phyloP scores from a whole-genome alignment of 2,888 invertebrate species.

The Hydrotaea diabolus region DNA sequence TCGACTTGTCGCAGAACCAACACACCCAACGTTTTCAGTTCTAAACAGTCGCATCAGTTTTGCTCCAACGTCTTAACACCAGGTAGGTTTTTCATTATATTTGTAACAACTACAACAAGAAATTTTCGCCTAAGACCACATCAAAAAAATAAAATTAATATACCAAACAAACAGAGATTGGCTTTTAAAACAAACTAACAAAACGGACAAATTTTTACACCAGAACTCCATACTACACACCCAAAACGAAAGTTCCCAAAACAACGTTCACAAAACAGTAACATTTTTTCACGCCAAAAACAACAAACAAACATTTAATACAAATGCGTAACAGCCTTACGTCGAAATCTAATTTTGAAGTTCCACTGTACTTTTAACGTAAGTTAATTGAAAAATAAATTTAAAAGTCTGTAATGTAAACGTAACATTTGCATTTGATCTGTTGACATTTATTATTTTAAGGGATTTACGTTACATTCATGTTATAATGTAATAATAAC shows the following conservation, averaged over 20 bases:
- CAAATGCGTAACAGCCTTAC: neutral
- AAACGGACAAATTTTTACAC: neutral
- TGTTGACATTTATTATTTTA: too few species aligned
- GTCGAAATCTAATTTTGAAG: too few species aligned
- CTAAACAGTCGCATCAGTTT: slow-evolving; percentile 47
- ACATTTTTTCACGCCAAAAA: neutral
- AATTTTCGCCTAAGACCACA: slow-evolving; percentile 18
- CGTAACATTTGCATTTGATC: too few species aligned
- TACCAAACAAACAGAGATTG: neutral
- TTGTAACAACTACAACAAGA: slow-evolving; percentile 21
- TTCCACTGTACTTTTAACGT: too few species aligned
- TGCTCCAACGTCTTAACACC: slow-evolving; percentile 54
- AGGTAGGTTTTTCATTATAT: slow-evolving; percentile 58
- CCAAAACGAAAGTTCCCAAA: neutral
- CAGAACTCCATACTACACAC: neutral
- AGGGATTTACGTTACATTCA: too few species aligned
- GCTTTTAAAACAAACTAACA: neutral
- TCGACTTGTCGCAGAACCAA: slow-evolving; percentile 34
- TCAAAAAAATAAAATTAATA: neutral
- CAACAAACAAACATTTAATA: neutral
- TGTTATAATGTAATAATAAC: too few species aligned
- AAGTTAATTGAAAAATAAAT: too few species aligned
- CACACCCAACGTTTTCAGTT: neutral
- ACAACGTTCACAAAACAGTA: neutral
- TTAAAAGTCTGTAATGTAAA: too few species aligned